A percentile compares a stretch with the other conserved stretches of the same genome.
Evolutionary conservation across 2,113 vertebrate genomes (phyloP).

Genomic region (Sakesphorus luctuosus): DNA sequence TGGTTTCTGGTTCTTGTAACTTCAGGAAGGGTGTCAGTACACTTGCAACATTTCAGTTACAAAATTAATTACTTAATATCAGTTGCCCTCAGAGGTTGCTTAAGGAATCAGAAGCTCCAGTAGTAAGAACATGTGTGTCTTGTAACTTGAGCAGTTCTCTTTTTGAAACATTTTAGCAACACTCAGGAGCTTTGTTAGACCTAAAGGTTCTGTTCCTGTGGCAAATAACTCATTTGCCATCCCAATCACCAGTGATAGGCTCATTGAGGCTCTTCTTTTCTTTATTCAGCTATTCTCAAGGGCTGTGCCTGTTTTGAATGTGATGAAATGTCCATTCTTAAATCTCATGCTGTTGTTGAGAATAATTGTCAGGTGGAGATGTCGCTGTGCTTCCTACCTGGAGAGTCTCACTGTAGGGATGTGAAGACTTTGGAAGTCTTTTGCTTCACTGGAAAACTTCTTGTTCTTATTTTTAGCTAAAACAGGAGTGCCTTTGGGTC

Average conservation of each 20-base stretch:
- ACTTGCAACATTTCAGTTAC: slow-evolving; percentile 58
- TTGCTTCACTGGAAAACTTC: not conserved
- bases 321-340: not conserved
- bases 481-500: not conserved
- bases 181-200: not conserved
- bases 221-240: not conserved
- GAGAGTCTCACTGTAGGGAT: not conserved
- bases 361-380: not conserved
- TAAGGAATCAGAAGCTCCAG: not conserved
- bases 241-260: not conserved
- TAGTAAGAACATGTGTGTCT: not conserved
- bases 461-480: not conserved
- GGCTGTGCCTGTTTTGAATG: not conserved
- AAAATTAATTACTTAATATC: slow-evolving; percentile 55
- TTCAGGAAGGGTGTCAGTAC: not conserved
- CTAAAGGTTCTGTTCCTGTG: not conserved
- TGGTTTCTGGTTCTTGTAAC: not conserved
- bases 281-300: not conserved
- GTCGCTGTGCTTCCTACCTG: not conserved
- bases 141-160: not conserved
- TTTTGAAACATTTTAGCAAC: not conserved
- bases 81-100: not conserved
- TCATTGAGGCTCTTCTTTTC: not conserved
- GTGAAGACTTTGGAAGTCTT: not conserved
- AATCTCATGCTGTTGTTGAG: not conserved